Base-by-base conservation (phyloP, 2,113 vertebrate species). In the Montifringilla adamsi region DNA sequence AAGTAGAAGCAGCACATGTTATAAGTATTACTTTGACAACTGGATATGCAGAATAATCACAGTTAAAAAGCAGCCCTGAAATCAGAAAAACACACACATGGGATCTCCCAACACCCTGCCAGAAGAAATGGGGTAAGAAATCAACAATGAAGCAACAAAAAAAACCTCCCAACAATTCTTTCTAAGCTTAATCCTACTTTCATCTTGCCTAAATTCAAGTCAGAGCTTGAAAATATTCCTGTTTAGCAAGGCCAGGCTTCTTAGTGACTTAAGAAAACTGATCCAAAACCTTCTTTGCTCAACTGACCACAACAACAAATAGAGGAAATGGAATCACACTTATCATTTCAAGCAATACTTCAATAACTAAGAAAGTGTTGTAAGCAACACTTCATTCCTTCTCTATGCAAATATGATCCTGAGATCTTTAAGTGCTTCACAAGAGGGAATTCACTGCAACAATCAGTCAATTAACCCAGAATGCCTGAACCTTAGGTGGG, bases 161-260 rank as follows among this genome's bases (percentile, higher is more conserved):
- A 41, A 52, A 1, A 7, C 4, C 5, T 21, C 46, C 10, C 58
- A 76, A 37, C 9, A 56, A 66, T 26, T 46, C 46, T 76, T 92
- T 84, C 35, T 10, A 56, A 92, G 53, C 13, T 74, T 72, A 83
- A 59, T 43, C 44, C 26, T 62, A 44, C 49, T 62, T 88, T 50
- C 10, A 46, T 8, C 11, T 60, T 58, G 33, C 15, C 56, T 84
- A 53, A 86, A 78, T 64, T 93, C 73, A 92, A 84, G 64, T 78
- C 86, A 78, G 66, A 94, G 28, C 69, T 87, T 89, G 87, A 89
- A 91, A 89, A 64, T 56, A 84, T 73, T 69, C 69, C 69, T 89
- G 70, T 79, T 94, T 12, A 84, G 41, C 89, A 94, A 84, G 83
- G 67, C 23, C 17, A 47, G 24, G 22, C 60, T 83, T 93, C 81